These are phyloP conservation scores for Meriones psammophilus DNA, from an alignment of 2,797 vertebrate genomes.

Conservation along the genomic window DNA sequence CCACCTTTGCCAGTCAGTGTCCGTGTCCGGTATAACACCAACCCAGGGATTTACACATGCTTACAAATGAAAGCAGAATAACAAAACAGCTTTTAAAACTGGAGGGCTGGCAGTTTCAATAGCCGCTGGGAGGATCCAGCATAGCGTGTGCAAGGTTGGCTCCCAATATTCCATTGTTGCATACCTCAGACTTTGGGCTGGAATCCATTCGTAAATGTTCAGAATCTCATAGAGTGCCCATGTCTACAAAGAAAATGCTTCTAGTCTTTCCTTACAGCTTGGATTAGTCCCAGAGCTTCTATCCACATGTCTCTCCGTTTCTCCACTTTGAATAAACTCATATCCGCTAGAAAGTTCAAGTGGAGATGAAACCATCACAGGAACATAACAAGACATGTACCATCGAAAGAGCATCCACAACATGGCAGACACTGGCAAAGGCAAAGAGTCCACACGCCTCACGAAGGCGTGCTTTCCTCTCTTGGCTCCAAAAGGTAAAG, in stretches of 20 bases:
- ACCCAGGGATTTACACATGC: not conserved
- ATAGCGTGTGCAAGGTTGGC: not conserved
- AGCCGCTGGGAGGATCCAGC: not conserved
- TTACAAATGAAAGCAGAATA: constrained; percentile 60
- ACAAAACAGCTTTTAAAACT: not conserved
- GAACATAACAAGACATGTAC: not conserved
- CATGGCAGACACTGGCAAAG: not conserved
- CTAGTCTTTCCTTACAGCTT: not conserved
- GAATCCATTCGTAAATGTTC: constrained; percentile 76
- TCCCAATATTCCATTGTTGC: constrained; percentile 82
- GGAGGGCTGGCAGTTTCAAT: not conserved
- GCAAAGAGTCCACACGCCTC: not conserved
- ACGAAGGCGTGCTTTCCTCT: not conserved
- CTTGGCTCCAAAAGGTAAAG: not conserved
- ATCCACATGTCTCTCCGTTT: not conserved
- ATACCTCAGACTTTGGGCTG: constrained; percentile 76
- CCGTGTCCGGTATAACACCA: not conserved
- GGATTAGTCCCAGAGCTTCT: not conserved
- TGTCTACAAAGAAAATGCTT: not conserved
- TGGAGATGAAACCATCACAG: not conserved
- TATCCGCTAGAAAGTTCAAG: not conserved
- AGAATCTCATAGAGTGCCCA: constrained; percentile 62
- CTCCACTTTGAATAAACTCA: not conserved
- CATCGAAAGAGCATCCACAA: no score
- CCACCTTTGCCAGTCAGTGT: not conserved